phyloP scores from a whole-genome alignment of 2,888 invertebrate species.

The Hemicrepidius hirtus region DNA sequence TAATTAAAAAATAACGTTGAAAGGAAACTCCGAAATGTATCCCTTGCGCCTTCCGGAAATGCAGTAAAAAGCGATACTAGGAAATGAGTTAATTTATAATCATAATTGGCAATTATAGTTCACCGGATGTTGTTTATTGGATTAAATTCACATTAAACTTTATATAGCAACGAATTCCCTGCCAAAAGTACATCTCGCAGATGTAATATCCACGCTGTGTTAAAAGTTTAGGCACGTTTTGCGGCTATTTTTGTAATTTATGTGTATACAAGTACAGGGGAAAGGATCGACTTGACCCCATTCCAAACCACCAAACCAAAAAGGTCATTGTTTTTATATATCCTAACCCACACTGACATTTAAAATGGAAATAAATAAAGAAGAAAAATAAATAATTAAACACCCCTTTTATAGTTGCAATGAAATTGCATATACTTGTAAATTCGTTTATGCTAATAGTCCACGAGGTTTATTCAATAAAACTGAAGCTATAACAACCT shows the following conservation, averaged over 20 bases:
- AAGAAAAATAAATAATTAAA: not conserved
- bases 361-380: slow-evolving; percentile 2
- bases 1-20: slow-evolving; percentile 7
- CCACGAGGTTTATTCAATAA: too few species aligned
- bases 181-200: not conserved
- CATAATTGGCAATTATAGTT: slow-evolving; percentile 28
- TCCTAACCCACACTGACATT: slow-evolving; percentile 1
- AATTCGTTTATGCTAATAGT: too few species aligned
- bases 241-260: slow-evolving; percentile 22
- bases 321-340: slow-evolving; percentile 13
- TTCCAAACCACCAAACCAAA: slow-evolving; percentile 20
- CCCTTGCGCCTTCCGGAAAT: not conserved
- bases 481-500: too few species aligned
- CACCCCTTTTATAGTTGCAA: not conserved
- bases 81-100: slow-evolving; percentile 19
- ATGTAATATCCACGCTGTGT: slow-evolving; percentile 9
- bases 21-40: not conserved
- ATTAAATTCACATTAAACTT: slow-evolving; percentile 19
- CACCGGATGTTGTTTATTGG: slow-evolving; percentile 18
- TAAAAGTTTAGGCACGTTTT: slow-evolving; percentile 30
- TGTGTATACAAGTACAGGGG: slow-evolving; percentile 20
- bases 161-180: not conserved
- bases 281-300: slow-evolving; percentile 16
- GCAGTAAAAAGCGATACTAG: not conserved
- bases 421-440: too few species aligned